Conservation (phyloP, 1,140 invertebrate genomes). For the Drosophila pachea region DNA sequence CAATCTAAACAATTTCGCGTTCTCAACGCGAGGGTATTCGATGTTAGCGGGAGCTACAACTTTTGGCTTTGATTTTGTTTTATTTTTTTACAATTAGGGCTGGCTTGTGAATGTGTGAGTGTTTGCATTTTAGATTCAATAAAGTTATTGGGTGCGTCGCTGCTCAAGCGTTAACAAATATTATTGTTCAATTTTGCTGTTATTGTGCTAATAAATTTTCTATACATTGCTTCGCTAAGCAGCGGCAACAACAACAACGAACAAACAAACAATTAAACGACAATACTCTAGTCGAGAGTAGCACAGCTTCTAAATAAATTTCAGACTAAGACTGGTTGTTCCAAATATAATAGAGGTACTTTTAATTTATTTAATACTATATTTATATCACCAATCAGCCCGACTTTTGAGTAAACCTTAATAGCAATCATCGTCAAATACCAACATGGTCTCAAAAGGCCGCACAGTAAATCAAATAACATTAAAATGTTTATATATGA, state of each 20-base stretch:
- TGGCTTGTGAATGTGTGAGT: conserved; percentile 20
- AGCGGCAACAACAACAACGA: conserved; percentile 37
- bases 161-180: conserved; percentile 77
- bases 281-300: not conserved
- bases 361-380: conserved; percentile 11
- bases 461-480: conserved; percentile 27
- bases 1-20: conserved; percentile 48
- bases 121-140: conserved; percentile 62
- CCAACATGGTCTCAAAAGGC: not conserved
- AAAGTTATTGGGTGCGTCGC: conserved; percentile 76
- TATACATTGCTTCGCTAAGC: conserved; percentile 63
- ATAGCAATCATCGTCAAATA: conserved; percentile 8
- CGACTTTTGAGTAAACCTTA: conserved; percentile 1
- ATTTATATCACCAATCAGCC: conserved; percentile 23
- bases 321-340: not conserved
- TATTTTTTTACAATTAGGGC: conserved; percentile 54
- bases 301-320: not conserved
- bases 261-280: not conserved
- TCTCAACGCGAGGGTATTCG: conserved; percentile 48
- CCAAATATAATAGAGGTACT: conserved; percentile 71
- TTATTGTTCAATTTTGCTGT: conserved; percentile 76
- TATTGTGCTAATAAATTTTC: conserved; percentile 77
- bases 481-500: conserved; percentile 65
- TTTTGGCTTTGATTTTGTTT: conserved; percentile 55
- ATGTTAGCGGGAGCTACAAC: conserved; percentile 42